Evolutionary conservation across 2,888 invertebrate genomes (phyloP), one percentile per base, ranked within the genome.

Genomic region (Noctuana brunneofusca): DNA sequence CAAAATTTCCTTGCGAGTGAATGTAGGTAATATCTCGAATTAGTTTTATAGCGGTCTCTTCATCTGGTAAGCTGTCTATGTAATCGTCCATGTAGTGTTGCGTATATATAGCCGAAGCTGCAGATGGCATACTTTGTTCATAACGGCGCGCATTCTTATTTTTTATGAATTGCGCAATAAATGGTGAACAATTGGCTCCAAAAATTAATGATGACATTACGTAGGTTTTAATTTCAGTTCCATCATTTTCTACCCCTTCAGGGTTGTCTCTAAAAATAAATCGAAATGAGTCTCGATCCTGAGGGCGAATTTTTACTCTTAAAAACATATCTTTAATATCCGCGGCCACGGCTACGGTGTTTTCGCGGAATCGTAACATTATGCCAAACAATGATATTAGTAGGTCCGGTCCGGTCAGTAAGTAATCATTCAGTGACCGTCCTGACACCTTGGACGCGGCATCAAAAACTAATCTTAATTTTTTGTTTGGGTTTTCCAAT

Each of bases 291-390:
- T 65, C 11, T n/a, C 67, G 64, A 56, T 68, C 66, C 30, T 66
- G 63, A 1, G 49, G 8, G 9, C 24, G 11, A 14, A 70, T 66
- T 54, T 65, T 67, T 14, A 69, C 30, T 46, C 63, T 24, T 3
- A 68, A 43, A 58, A 67, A 69, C 68, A 66, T 68, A 16, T 71
- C 68, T 18, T 66, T 64, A 3, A 68, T 68, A 18, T 69, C 69
- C 2, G 58, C 68, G 5, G 65, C 60, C 8, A 68, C 60, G 1
- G 58, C 65, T 66, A 80, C 64, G 41, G 59, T 67, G 12, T 73
- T 66, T 65, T 76, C 72, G 46, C 83, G 62, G 63, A 84, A 86
- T 1, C 78, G 73, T 22, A 35, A n/a, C 53, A 38, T 53, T 64
- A 83, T 75, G 2, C 78, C 76, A 0, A 74, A 58, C 46, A 86